Base-by-base conservation (phyloP, 1,140 invertebrate genomes). In the Drosophila quadrilineata region DNA sequence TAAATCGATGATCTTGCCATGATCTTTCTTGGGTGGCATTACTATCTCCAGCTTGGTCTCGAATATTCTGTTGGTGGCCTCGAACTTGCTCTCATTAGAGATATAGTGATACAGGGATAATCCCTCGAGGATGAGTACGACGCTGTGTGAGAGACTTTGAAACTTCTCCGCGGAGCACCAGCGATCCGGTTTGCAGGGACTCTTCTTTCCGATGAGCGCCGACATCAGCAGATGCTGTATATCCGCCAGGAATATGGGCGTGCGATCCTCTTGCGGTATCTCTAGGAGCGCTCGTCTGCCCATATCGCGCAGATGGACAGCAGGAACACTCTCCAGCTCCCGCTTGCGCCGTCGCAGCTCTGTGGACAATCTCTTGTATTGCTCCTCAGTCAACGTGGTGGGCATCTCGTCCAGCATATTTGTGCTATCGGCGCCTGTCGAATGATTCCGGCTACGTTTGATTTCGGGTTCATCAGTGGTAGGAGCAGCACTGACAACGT, bases 111-210 rank as follows among this genome's bases (percentile, higher is more conserved):
- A 91, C 2, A 94, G 88, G 14, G 95, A 94, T 0, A 97, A 65
- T 28, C 94, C 95, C 90, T 97, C 95, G 14, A 97, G 67, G 5
- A 97, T 92, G 4, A 97, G 80, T 14, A 96, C 92, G 3, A 94
- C 92, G 10, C 94, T 94, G 75, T 95, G 93, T 10, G 91, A 89
- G 9, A 97, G 90, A 75, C 91, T 93, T 45, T 92, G 92, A 65
- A 92, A 93, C 89, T 95, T 95, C 43, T 96, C 93, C 9, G 97
- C 88, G 10, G 91, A 89, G 91, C 96, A 97, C 96, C 96, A 98
- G 67, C 96, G 91, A 17, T 92, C 90, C 10, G 94, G 92, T 35
- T 90, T 85, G 54, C 94, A 94, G 14, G 94, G 93, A 36, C 94
- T 93, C 26, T 93, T 89, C 70, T 94, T 92, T 3, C 94, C 94